These are phyloP conservation scores for Sinella curviseta DNA, from an alignment of 1,140 invertebrate species.

Conservation along the genomic window DNA sequence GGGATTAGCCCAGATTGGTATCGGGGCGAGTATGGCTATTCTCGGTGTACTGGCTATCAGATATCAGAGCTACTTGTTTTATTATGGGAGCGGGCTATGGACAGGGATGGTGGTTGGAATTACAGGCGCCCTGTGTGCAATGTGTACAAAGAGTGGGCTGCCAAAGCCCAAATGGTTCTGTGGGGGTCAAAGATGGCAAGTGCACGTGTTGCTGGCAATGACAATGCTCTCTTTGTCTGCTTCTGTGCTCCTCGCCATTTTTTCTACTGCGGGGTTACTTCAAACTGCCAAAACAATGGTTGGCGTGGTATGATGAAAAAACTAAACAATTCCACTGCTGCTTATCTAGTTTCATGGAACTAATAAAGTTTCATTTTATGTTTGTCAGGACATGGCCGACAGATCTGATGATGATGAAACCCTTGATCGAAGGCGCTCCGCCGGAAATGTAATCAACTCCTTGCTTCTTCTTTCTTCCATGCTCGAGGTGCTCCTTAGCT, in stretches of 20 bases:
- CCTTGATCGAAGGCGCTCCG: conserved; percentile 38
- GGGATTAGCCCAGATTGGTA: conserved; percentile 44
- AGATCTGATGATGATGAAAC: conserved; percentile 39
- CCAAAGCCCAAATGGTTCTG: conserved; percentile 40
- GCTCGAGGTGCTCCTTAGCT: conserved; percentile 43
- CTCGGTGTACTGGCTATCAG: conserved; percentile 39
- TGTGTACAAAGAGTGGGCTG: conserved; percentile 42
- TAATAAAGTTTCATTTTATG: neutral
- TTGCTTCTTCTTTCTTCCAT: conserved; percentile 46
- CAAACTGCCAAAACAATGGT: conserved; percentile 35
- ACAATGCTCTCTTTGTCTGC: conserved; percentile 39
- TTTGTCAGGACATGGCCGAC: conserved; percentile 23
- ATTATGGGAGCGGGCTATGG: conserved; percentile 47
- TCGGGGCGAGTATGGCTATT: conserved; percentile 44
- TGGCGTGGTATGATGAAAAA: conserved; percentile 34
- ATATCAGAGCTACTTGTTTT: conserved; percentile 47
- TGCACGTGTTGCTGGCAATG: conserved; percentile 36
- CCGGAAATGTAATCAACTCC: conserved; percentile 42
- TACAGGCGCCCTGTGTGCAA: conserved; percentile 39
- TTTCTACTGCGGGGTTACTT: conserved; percentile 45
- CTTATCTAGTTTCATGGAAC: neutral
- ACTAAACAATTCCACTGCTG: neutral
- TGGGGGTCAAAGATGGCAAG: conserved; percentile 40
- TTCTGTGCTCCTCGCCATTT: conserved; percentile 37
- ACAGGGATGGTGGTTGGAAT: conserved; percentile 42